Evolutionary conservation across 2,113 vertebrate genomes (phyloP).

Genomic region (Sterrhoptilus dennistouni): DNA sequence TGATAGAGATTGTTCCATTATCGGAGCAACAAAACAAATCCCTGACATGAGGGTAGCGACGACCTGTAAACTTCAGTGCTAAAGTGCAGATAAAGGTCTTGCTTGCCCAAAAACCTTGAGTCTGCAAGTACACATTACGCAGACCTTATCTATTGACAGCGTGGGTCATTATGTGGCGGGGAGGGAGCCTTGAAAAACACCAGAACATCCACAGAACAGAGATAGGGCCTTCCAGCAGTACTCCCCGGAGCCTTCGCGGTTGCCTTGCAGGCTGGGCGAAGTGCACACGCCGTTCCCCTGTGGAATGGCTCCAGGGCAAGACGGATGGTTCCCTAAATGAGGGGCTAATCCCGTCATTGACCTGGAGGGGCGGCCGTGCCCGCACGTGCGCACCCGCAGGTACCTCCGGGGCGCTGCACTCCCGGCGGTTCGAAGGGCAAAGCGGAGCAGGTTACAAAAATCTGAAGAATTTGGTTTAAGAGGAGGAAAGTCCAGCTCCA

Average conservation of each 20-base stretch:
- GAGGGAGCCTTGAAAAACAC: conserved; percentile 47
- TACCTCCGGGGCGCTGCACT: not conserved
- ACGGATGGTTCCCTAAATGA: not conserved
- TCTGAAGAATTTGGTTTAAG: not conserved
- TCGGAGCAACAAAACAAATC: not conserved
- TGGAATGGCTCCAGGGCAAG: not conserved
- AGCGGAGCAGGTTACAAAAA: not conserved
- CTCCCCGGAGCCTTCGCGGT: not conserved
- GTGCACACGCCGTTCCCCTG: not conserved
- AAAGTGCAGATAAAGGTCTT: not conserved
- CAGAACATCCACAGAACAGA: conserved; percentile 35
- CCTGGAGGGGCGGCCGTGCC: not conserved
- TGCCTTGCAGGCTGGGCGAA: not conserved
- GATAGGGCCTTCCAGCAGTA: not conserved
- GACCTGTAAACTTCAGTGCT: not conserved
- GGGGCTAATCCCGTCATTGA: not conserved
- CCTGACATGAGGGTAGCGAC: not conserved
- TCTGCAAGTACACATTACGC: not conserved
- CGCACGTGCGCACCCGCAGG: not conserved
- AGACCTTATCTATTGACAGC: conserved; percentile 2
- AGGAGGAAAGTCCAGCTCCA: not conserved
- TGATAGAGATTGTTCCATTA: not conserved
- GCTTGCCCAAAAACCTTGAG: not conserved
- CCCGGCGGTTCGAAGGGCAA: not conserved
- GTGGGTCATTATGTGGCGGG: not conserved